Conservation (phyloP, 2,113 vertebrate genomes). For the Dascyllus trimaculatus region DNA sequence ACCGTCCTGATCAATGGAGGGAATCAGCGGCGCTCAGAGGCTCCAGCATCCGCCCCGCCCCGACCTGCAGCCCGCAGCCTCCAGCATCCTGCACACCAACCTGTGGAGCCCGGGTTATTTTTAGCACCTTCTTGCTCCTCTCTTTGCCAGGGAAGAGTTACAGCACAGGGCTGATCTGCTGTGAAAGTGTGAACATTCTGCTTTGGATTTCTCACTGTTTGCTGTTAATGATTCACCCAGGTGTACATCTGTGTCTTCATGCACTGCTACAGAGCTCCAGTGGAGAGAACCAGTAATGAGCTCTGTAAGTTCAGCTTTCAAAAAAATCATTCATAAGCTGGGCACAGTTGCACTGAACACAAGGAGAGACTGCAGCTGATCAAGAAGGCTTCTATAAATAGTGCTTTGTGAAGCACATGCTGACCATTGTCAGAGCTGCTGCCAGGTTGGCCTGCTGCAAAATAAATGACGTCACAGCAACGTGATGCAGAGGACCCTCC, state of each 20-base stretch:
- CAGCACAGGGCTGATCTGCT: not conserved
- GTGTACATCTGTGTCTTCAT: too few species aligned
- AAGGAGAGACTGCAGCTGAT: not conserved
- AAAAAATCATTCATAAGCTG: slow-evolving; percentile 12
- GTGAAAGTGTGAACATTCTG: slow-evolving; percentile 13
- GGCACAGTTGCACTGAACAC: not conserved
- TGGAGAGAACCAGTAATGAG: not conserved
- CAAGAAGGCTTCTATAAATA: not conserved
- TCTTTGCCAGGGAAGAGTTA: not conserved
- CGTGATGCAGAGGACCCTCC: not conserved
- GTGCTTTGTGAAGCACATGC: slow-evolving; percentile 1
- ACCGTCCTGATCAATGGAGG: slow-evolving; percentile 76
- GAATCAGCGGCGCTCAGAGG: not conserved
- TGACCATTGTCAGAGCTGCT: not conserved
- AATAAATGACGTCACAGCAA: slow-evolving; percentile 50
- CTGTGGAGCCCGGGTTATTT: slow-evolving; percentile 60
- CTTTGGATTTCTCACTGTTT: not conserved
- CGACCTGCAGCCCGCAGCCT: slow-evolving; percentile 26
- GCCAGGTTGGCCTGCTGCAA: slow-evolving; percentile 30
- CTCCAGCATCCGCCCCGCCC: slow-evolving; percentile 50
- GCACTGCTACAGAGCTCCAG: too few species aligned
- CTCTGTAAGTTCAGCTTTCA: slow-evolving; percentile 1
- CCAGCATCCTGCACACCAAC: slow-evolving; percentile 56
- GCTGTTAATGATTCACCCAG: too few species aligned
- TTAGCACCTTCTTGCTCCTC: slow-evolving; percentile 40